These are phyloP conservation scores for Drosophila albomicans DNA, from an alignment of 1,140 invertebrate species.

Conservation along the genomic window DNA sequence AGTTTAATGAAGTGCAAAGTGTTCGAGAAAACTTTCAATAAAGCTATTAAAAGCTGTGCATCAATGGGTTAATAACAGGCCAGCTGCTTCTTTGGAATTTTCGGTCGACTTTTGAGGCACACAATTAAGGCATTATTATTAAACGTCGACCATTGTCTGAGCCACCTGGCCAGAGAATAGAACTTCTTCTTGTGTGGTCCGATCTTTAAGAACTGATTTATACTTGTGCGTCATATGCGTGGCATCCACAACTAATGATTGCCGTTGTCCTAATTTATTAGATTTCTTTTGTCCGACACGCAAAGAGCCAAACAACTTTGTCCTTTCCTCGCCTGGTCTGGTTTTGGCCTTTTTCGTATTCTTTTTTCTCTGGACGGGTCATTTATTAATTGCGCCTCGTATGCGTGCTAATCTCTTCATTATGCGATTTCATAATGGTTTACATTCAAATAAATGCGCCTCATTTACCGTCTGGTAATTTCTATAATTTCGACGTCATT, in stretches of 20 bases:
- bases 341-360: slow-evolving; percentile 6
- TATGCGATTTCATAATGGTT: slow-evolving; percentile 83
- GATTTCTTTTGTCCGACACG: slow-evolving; percentile 63
- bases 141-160: slow-evolving; percentile 18
- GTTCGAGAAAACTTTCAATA: slow-evolving; percentile 53
- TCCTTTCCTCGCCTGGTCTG: too few relatives aligned
- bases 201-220: slow-evolving; percentile 46
- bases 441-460: slow-evolving; percentile 81
- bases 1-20: slow-evolving; percentile 81
- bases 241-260: slow-evolving; percentile 67
- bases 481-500: slow-evolving; percentile 78
- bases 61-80: slow-evolving; percentile 69
- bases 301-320: slow-evolving; percentile 42
- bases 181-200: neutral
- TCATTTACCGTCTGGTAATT: slow-evolving; percentile 75
- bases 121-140: slow-evolving; percentile 30
- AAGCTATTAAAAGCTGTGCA: slow-evolving; percentile 55
- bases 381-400: slow-evolving; percentile 78
- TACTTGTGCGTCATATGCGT: slow-evolving; percentile 52
- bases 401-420: slow-evolving; percentile 81
- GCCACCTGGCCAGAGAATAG: slow-evolving; percentile 7
- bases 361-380: slow-evolving; percentile 44
- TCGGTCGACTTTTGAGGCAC: slow-evolving; percentile 17
- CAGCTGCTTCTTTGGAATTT: slow-evolving; percentile 48
- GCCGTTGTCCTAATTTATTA: slow-evolving; percentile 74